These are phyloP conservation scores for Rhyacichthys aspro DNA, from an alignment of 2,797 vertebrate genomes.

Conservation along the genomic window DNA sequence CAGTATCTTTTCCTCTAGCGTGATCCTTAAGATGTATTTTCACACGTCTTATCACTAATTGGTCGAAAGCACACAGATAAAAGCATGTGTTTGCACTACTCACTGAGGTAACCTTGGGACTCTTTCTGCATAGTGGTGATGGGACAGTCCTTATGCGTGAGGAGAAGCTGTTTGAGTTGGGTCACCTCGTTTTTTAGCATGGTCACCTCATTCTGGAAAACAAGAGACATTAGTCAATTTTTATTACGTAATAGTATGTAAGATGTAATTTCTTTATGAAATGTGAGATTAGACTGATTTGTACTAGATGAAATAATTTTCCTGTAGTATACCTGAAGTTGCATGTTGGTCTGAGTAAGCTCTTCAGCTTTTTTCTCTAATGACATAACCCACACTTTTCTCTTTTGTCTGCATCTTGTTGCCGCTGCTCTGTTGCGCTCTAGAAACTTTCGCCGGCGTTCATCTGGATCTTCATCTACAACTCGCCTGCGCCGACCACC, in stretches of 20 bases:
- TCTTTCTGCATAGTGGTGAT: slow-evolving; percentile 99
- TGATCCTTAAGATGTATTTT: slow-evolving; percentile 31
- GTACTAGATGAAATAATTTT: background rate
- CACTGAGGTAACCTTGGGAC: slow-evolving; percentile 99
- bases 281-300: too few species aligned
- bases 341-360: slow-evolving; percentile 99
- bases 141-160: slow-evolving; percentile 99
- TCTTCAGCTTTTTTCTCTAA: slow-evolving; percentile 99
- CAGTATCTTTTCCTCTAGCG: slow-evolving; percentile 39
- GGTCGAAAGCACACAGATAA: slow-evolving; percentile 44
- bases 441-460: slow-evolving; percentile 96
- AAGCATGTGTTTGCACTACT: slow-evolving; percentile 77
- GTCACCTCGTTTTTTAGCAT: slow-evolving; percentile 99
- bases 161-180: slow-evolving; percentile 98
- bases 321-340: slow-evolving; percentile 90
- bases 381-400: slow-evolving; percentile 99
- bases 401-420: slow-evolving; percentile 98
- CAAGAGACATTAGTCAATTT: background rate
- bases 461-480: slow-evolving; percentile 96
- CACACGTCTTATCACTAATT: slow-evolving; percentile 22
- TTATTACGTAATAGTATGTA: background rate
- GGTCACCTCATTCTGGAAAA: slow-evolving; percentile 94
- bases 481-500: slow-evolving; percentile 93
- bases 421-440: slow-evolving; percentile 97
- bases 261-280: too few species aligned